Evolutionary conservation across 2,113 vertebrate species (phyloP), one percentile per base, ranked within the genome.

Genomic region (Hymenochirus boettgeri): DNA sequence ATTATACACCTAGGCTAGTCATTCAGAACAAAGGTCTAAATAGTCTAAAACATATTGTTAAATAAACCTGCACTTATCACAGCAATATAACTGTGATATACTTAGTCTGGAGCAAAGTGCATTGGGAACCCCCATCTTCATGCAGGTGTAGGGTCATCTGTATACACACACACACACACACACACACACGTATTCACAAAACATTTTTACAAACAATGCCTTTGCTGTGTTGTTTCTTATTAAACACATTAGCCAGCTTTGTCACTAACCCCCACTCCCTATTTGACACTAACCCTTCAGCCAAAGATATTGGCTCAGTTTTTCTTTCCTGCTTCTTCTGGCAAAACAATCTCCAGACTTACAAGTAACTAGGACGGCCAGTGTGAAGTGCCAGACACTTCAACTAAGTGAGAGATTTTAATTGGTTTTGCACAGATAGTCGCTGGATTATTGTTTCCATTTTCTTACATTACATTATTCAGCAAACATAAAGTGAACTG

Each of bases 381-480:
- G 48, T 42, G 47, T 53, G 26, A 60, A 51, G 60, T 69, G 56
- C 58, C 57, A 46, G 47, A 60, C 57, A 45, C 56, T 59, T 60
- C 56, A 27, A 45, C 47, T 52, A 69, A 48, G 65, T 69, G 65
- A 60, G 56, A 69, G 9, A 69, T 69, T 69, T 69, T 69, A 69
- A 69, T 69, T 60, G 65, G 45, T 60, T 57, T 53, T 60, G 57
- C 47, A 31, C 31, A 53, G 65, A 60, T 52, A 52, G 56, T 51
- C 52, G 47, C 33, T 31, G 51, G 25, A 69, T 60, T 53, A 60
- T 21, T 55, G 26, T 55, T n/a, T 19, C 21, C 55, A 47, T 24
- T 42, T 42, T 66, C 25, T 59, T 58, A 58, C 52, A 58, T 31
- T 51, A 58, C 51, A 25, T 26, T 52, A 39, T 53, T 19, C 35